Conservation (phyloP, 2,113 vertebrate species). For the Meleagris gallopavo region DNA sequence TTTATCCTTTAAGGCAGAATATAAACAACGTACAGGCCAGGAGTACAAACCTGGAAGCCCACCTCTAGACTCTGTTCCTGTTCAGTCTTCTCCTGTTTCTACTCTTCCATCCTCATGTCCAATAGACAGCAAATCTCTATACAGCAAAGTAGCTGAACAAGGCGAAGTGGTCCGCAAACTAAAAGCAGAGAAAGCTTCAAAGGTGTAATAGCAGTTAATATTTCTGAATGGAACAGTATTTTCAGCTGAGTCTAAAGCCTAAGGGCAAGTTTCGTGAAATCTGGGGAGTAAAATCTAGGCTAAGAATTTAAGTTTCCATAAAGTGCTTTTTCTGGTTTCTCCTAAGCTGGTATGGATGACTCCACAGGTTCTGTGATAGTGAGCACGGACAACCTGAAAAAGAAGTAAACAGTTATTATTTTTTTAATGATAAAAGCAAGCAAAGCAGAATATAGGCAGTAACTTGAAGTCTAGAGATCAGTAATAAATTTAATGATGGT, state of each 20-base stretch:
- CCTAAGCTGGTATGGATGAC: background rate
- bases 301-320: background rate
- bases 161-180: slow-evolving; percentile 83
- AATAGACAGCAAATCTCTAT: slow-evolving; percentile 25
- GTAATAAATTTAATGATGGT: background rate
- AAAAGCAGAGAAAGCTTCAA: slow-evolving; percentile 80
- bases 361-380: background rate
- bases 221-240: background rate
- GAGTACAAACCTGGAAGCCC: slow-evolving; percentile 85
- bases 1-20: slow-evolving; percentile 84
- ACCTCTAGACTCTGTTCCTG: slow-evolving; percentile 24
- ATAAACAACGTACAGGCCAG: slow-evolving; percentile 85
- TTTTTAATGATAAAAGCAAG: background rate
- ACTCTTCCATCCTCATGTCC: background rate
- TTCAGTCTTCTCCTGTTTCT: slow-evolving; percentile 30
- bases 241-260: background rate
- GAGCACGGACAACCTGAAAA: background rate
- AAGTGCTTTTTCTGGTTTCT: background rate
- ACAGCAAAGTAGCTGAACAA: slow-evolving; percentile 73
- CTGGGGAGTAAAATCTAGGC: background rate
- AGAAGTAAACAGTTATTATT: background rate
- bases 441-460: background rate
- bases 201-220: slow-evolving; percentile 70
- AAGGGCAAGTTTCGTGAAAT: background rate
- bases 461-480: background rate